Evolutionary conservation across 2,113 vertebrate species (phyloP), one percentile per base, ranked within the genome.

Genomic region (Pica pica): DNA sequence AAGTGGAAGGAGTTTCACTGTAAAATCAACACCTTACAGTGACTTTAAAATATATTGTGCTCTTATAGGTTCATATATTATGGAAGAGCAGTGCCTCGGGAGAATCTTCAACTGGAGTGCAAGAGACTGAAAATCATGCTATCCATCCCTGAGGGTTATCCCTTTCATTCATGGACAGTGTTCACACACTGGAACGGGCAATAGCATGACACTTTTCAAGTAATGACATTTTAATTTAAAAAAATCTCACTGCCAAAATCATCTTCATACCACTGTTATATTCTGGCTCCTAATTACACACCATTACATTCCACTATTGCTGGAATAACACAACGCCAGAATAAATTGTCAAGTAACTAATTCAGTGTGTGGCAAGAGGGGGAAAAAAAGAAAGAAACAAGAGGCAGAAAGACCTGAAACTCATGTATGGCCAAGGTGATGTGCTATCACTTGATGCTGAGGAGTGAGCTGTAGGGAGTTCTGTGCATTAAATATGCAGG

Each of bases 201-300:
- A 79, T 9, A 78, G 35, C 49, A 64, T 0, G 1, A 73, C 23
- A 64, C 64, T 79, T 87, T 28, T 12, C 13, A 73, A 75, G 49
- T 53, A 94, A 96, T 87, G 64, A 90, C 80, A 95, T 94, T 80
- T 93, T 93, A 90, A 91, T 83, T 70, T 10, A 61, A 91, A 93
- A 75, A 61, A 50, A 24, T 16, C 46, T 84, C 13, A 23, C 53
- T 69, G 71, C 8, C 15, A 47, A 92, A 92, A 90, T 93, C 19
- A 79, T 92, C 71, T 88, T 89, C 60, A 39, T 85, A 41, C 24
- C 41, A 37, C 53, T 75, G 28, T 41, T 81, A 73, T 22, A 77
- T 24, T 64, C 87, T 0, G 4, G 7, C 53, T 93, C 61, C 57
- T 92, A 90, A 95, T 90, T 86, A 90, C 42, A 80, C 13, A 64